These are phyloP conservation scores for Drosophila recens DNA, from an alignment of 2,888 invertebrate species.

Conservation along the genomic window DNA sequence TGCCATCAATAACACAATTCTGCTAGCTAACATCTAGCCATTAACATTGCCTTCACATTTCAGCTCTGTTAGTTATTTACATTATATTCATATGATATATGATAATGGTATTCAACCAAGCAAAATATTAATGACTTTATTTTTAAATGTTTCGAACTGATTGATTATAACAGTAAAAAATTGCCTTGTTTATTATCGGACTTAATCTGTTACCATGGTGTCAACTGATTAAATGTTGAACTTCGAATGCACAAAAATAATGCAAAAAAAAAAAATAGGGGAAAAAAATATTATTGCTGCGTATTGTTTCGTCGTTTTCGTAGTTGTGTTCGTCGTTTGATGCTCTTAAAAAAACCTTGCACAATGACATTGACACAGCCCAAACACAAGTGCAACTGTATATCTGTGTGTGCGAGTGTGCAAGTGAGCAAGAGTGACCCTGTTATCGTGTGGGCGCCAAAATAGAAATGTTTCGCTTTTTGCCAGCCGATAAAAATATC, in stretches of 20 bases:
- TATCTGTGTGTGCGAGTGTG: constrained; percentile 10
- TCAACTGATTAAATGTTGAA: constrained; percentile 49
- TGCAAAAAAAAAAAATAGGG: constrained; percentile 4
- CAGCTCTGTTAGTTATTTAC: neutral
- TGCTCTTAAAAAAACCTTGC: constrained; percentile 40
- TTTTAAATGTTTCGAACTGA: neutral
- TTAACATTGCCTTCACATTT: neutral
- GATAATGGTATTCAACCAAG: neutral
- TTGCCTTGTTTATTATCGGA: constrained; percentile 22
- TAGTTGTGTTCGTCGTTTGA: constrained; percentile 10
- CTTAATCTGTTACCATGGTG: constrained; percentile 41
- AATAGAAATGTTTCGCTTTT: constrained; percentile 33
- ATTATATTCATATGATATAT: too few species aligned
- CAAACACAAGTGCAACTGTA: constrained; percentile 15
- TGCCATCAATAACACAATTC: neutral
- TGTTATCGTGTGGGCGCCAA: constrained; percentile 64
- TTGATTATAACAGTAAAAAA: constrained; percentile 1
- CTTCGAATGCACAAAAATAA: constrained; percentile 31
- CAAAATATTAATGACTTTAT: neutral
- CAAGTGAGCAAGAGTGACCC: constrained; percentile 2
- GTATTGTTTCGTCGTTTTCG: neutral
- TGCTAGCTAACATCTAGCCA: neutral
- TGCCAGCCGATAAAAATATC: constrained; percentile 39
- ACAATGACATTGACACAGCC: constrained; percentile 52
- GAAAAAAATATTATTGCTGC: neutral